Evolutionary conservation across 1,140 invertebrate genomes (phyloP).

Genomic region (Archivesica marissinica): DNA sequence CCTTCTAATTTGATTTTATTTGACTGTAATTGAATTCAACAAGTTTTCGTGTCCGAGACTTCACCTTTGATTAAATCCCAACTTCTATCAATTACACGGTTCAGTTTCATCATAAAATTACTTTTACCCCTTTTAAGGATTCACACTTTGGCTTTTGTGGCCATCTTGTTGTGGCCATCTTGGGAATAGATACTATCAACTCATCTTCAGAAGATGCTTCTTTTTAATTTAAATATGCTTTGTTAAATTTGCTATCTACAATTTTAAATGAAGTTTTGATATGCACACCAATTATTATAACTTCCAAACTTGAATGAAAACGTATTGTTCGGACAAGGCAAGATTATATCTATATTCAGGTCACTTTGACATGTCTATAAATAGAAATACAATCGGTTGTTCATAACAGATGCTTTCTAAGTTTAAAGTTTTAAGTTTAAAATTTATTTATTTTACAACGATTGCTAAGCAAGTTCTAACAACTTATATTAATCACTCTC

Average conservation of each 20-base stretch:
- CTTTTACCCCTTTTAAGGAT: conserved; percentile 16
- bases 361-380: no score
- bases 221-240: conserved; percentile 42
- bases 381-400: no score
- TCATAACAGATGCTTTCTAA: no score
- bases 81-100: conserved; percentile 37
- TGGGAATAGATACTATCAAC: conserved; percentile 25
- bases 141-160: conserved; percentile 21
- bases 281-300: conserved; percentile 26
- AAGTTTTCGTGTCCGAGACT: conserved; percentile 36
- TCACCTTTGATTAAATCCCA: conserved; percentile 31
- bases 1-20: conserved; percentile 47
- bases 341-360: no score
- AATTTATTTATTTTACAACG: no score
- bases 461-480: no score
- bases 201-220: neutral
- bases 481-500: no score
- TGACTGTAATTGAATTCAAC: conserved; percentile 45
- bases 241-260: conserved; percentile 28
- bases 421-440: no score
- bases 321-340: no score
- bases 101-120: conserved; percentile 44
- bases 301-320: neutral
- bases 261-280: neutral
- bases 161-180: conserved; percentile 7